Percentiles rank a stretch among this genome's conserved stretches.
These are phyloP conservation scores for Penaeus monodon DNA, from an alignment of 2,888 invertebrate species.

Conservation along the genomic window DNA sequence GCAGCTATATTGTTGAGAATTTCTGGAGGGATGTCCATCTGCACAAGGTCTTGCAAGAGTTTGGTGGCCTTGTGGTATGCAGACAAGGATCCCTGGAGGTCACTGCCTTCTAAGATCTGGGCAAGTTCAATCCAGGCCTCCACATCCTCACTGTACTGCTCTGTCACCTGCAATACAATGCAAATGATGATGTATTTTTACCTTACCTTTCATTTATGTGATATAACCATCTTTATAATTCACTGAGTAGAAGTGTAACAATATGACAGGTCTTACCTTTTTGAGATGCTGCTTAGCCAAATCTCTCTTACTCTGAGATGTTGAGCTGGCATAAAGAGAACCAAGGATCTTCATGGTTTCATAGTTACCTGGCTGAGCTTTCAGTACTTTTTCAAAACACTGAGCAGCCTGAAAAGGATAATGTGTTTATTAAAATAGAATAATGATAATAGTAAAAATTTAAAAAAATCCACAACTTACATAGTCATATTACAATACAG, in stretches of 20 bases:
- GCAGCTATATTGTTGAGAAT: slow-evolving; percentile 98
- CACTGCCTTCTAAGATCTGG: slow-evolving; percentile 96
- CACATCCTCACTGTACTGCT: slow-evolving; percentile 97
- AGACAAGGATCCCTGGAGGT: slow-evolving; percentile 84
- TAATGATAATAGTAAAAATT: neutral
- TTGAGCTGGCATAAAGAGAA: slow-evolving; percentile 92
- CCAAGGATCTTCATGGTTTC: slow-evolving; percentile 99
- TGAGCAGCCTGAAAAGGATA: slow-evolving; percentile 83
- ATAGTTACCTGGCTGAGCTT: slow-evolving; percentile 96
- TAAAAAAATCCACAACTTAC: neutral
- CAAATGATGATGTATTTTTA: too few relatives aligned
- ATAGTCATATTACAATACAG: too few relatives aligned
- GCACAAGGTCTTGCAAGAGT: slow-evolving; percentile 91
- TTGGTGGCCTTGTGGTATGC: slow-evolving; percentile 95
- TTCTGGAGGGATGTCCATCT: slow-evolving; percentile 96
- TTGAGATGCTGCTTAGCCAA: slow-evolving; percentile 93
- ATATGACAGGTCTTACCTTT: slow-evolving; percentile 72
- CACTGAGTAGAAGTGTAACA: neutral
- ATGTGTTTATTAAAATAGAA: neutral
- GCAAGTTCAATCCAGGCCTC: slow-evolving; percentile 99
- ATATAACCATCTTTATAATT: neutral
- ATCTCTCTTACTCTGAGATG: slow-evolving; percentile 89
- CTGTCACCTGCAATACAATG: slow-evolving; percentile 74
- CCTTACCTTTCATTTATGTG: neutral
- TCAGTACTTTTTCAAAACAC: slow-evolving; percentile 98